phyloP scores from a whole-genome alignment of 2,888 invertebrate species.

The Cephonodes hylas region DNA sequence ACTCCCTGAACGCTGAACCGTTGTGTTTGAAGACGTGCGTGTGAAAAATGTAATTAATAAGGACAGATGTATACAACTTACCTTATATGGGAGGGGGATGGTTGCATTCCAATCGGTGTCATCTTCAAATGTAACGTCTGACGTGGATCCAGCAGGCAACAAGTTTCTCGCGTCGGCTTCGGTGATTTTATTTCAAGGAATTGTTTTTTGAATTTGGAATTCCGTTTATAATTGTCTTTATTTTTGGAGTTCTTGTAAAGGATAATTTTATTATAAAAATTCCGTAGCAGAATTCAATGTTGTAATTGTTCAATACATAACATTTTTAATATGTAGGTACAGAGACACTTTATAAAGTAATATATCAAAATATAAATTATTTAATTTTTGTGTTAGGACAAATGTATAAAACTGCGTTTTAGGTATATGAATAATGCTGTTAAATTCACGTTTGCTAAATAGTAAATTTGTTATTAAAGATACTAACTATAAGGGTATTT shows the following conservation, averaged over 20 bases:
- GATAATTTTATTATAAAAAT: too few species aligned
- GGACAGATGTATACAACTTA: conserved; percentile 63
- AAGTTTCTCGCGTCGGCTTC: conserved; percentile 48
- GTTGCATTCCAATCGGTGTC: conserved; percentile 62
- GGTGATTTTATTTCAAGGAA: not conserved
- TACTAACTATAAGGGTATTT: too few species aligned
- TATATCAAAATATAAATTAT: too few species aligned
- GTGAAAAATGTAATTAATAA: conserved; percentile 56
- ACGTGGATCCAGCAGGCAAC: conserved; percentile 59
- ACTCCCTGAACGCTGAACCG: conserved; percentile 58
- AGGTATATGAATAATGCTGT: too few species aligned
- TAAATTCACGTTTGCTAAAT: too few species aligned
- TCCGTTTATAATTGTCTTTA: not conserved
- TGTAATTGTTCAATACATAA: too few species aligned
- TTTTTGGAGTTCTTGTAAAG: not conserved
- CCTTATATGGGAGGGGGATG: conserved; percentile 71
- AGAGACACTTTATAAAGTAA: too few species aligned
- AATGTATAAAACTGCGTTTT: not conserved
- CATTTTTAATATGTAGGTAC: too few species aligned
- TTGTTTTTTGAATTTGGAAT: not conserved
- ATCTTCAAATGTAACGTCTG: conserved; percentile 67
- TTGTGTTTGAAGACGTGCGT: conserved; percentile 60
- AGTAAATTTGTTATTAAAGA: too few species aligned
- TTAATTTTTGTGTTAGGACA: too few species aligned
- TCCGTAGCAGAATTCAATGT: too few species aligned